A percentile compares a stretch with the other conserved stretches of the same genome.
Conservation (phyloP, 2,888 invertebrate species). For the Melolontha melolontha region DNA sequence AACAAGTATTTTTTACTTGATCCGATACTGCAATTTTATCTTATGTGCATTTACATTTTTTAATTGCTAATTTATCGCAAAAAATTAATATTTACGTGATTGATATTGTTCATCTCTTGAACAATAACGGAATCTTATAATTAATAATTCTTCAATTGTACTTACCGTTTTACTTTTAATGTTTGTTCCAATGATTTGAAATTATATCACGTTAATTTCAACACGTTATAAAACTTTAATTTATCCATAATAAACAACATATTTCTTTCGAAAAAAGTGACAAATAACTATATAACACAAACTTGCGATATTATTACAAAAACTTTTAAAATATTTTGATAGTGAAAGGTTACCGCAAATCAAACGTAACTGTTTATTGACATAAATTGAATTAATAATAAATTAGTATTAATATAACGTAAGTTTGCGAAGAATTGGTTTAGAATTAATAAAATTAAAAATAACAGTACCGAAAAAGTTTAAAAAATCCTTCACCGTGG, state of each 20-base stretch:
- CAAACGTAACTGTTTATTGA: conserved; percentile 8
- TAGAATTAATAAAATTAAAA: neutral
- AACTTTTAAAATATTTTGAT: neutral
- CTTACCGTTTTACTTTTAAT: conserved; percentile 16
- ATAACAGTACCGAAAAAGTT: neutral
- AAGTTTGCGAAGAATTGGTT: neutral
- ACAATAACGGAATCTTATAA: too few species aligned
- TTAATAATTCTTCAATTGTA: neutral
- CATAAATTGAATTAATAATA: conserved; percentile 20
- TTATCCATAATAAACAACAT: conserved; percentile 54
- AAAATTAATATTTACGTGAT: too few species aligned
- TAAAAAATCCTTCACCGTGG: conserved; percentile 19
- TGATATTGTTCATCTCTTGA: too few species aligned
- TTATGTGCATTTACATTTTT: too few species aligned
- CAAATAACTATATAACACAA: too few species aligned
- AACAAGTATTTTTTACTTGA: too few species aligned
- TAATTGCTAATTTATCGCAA: too few species aligned
- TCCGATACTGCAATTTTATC: too few species aligned
- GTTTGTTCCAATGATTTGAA: neutral
- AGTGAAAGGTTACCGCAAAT: too few species aligned
- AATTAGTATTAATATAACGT: conserved; percentile 6
- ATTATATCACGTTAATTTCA: conserved; percentile 50
- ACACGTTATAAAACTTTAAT: conserved; percentile 55
- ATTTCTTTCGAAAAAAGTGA: conserved; percentile 47
- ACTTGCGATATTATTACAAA: neutral